A percentile compares a stretch with the other conserved stretches of the same genome.
Evolutionary conservation across 2,888 invertebrate species (phyloP).

Genomic region (Chrysotoxum bicinctum): DNA sequence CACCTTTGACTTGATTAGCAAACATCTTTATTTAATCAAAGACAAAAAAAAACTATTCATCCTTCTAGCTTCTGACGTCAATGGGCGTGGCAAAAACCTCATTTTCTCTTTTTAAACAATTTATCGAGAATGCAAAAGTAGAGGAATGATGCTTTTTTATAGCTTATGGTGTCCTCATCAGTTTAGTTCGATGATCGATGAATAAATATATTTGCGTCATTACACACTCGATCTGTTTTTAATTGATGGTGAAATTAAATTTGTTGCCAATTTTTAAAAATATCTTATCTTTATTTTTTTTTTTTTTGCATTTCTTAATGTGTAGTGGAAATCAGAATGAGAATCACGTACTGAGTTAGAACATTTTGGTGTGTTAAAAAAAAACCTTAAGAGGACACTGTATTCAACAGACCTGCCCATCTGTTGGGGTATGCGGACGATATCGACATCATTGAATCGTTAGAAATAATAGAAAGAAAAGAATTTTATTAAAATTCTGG

Average conservation of each 20-base stretch:
- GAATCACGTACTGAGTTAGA: no score
- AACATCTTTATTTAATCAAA: background rate
- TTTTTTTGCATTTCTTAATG: no score
- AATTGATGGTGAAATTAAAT: conserved; percentile 14
- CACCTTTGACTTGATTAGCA: background rate
- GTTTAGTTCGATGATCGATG: conserved; percentile 24
- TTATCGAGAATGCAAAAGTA: background rate
- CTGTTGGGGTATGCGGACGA: no score
- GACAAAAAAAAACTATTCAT: background rate
- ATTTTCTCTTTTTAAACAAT: background rate
- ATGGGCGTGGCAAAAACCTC: conserved; percentile 12
- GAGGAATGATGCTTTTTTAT: background rate
- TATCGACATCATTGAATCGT: no score
- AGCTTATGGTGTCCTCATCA: background rate
- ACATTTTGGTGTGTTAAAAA: no score
- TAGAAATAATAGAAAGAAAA: no score
- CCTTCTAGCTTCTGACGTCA: background rate
- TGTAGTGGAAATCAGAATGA: no score
- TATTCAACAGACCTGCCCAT: no score
- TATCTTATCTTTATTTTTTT: background rate
- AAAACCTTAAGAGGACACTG: no score
- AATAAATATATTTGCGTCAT: background rate
- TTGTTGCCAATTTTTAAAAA: background rate
- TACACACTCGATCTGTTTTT: conserved; percentile 21
- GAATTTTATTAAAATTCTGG: no score